A percentile compares a stretch with the other conserved stretches of the same genome.
These are phyloP conservation scores for Holcopasites calliopsidis DNA, from an alignment of 1,140 invertebrate species.

Conservation along the genomic window DNA sequence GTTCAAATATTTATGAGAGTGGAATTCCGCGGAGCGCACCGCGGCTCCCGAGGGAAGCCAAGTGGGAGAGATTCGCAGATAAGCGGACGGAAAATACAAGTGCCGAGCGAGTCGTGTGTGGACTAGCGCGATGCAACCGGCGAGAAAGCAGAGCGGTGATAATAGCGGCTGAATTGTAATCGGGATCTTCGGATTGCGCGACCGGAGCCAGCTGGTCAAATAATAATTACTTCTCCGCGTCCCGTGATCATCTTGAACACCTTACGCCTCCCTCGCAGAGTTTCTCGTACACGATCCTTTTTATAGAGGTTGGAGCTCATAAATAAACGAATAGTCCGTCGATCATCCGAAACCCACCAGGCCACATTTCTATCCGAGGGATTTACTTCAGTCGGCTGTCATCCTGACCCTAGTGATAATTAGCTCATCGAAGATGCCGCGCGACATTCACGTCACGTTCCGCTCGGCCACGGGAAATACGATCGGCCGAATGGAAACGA, in stretches of 20 bases:
- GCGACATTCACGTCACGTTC: constrained; percentile 51
- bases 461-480: constrained; percentile 22
- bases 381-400: no score
- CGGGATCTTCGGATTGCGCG: constrained; percentile 4
- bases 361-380: no score
- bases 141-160: constrained; percentile 21
- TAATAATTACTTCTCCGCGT: constrained; percentile 2
- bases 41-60: constrained; percentile 31
- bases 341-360: no score
- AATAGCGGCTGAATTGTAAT: constrained; percentile 15
- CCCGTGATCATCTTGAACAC: not conserved
- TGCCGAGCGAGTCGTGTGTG: not conserved
- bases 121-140: not conserved
- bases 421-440: not conserved
- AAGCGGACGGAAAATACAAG: constrained; percentile 45
- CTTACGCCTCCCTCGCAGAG: no score
- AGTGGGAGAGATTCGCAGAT: constrained; percentile 42
- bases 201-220: not conserved
- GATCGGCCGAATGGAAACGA: not conserved
- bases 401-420: no score
- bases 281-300: no score
- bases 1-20: constrained; percentile 51
- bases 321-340: no score
- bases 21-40: constrained; percentile 20
- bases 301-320: no score